Percentiles rank a stretch among this genome's conserved stretches.
Conservation (phyloP, 2,113 vertebrate species). For the Turnix velox region DNA sequence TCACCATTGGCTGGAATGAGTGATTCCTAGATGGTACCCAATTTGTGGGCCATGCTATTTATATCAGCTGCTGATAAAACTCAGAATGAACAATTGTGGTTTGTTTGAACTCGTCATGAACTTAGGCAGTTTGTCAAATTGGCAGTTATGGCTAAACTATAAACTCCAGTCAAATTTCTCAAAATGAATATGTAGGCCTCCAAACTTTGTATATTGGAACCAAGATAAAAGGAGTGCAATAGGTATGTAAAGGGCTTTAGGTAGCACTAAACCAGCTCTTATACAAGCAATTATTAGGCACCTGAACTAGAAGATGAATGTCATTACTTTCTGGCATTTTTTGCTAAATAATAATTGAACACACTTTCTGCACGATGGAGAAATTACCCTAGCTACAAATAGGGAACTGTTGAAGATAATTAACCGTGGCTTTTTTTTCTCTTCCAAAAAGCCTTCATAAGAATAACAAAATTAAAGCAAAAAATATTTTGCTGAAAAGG, state of each 20-base stretch:
- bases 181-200: neutral
- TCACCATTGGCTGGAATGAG: neutral
- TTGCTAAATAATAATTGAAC: neutral
- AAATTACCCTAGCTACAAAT: constrained; percentile 6
- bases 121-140: constrained; percentile 5
- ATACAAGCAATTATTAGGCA: neutral
- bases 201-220: neutral
- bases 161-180: neutral
- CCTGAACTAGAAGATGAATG: neutral
- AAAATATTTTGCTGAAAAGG: constrained; percentile 52
- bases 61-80: neutral
- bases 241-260: neutral
- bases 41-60: neutral
- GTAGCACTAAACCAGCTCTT: neutral
- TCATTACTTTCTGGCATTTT: neutral
- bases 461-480: constrained; percentile 48
- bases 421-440: constrained; percentile 33
- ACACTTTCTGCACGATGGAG: neutral
- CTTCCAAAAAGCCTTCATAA: constrained; percentile 27
- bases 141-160: neutral
- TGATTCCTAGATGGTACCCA: neutral
- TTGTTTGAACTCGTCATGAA: constrained; percentile 43
- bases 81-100: neutral
- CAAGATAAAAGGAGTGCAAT: neutral
- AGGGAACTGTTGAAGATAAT: constrained; percentile 38